A percentile compares a stretch with the other conserved stretches of the same genome.
phyloP scores from a whole-genome alignment of 2,797 vertebrate species.

The Capromys pilorides region DNA sequence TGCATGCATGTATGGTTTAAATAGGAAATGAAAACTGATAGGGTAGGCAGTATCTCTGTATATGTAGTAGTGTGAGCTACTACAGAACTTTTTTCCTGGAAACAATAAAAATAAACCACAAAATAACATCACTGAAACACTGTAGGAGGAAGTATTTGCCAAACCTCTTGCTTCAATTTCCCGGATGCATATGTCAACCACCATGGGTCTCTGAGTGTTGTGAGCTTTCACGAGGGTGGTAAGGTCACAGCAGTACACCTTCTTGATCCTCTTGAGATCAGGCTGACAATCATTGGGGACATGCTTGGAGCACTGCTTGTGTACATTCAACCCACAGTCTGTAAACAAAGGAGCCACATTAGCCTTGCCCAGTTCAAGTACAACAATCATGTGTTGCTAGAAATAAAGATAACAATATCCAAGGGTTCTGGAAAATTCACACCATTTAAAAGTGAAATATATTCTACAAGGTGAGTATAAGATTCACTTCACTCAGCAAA shows the following conservation, averaged over 20 bases:
- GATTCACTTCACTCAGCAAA: neutral
- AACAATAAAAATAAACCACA: neutral
- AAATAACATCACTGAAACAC: neutral
- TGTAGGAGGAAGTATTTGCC: slow-evolving; percentile 33
- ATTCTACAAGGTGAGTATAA: neutral
- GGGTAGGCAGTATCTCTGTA: neutral
- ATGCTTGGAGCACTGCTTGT: slow-evolving; percentile 99
- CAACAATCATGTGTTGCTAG: neutral
- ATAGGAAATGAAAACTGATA: neutral
- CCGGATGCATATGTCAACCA: slow-evolving; percentile 97
- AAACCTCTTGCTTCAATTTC: slow-evolving; percentile 98
- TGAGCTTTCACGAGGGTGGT: slow-evolving; percentile 98
- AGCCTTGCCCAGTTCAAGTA: neutral
- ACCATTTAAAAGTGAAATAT: neutral
- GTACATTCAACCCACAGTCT: slow-evolving; percentile 98
- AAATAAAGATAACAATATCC: neutral
- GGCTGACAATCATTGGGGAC: slow-evolving; percentile 99
- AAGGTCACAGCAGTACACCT: slow-evolving; percentile 98
- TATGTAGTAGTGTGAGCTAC: neutral
- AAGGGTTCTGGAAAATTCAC: neutral
- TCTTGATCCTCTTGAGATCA: slow-evolving; percentile 97
- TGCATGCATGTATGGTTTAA: neutral
- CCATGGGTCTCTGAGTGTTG: slow-evolving; percentile 95
- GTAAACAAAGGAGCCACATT: slow-evolving; percentile 73
- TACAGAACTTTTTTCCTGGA: slow-evolving; percentile 17